A percentile compares a stretch with the other conserved stretches of the same genome.
These are phyloP conservation scores for Delichon dasypus DNA, from an alignment of 2,797 vertebrate genomes.

Conservation along the genomic window DNA sequence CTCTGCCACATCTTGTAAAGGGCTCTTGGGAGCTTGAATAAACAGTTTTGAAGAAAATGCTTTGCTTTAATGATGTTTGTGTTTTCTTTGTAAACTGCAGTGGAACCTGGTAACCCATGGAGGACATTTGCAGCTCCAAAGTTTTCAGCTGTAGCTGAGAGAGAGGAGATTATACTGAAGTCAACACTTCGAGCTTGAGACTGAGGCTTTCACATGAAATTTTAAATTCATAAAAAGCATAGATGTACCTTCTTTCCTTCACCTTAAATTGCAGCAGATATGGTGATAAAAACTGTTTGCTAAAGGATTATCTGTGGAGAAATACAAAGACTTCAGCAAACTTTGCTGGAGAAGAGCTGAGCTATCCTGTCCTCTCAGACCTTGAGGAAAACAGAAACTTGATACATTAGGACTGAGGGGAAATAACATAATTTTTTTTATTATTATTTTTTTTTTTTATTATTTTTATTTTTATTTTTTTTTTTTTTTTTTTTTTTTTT, in stretches of 20 bases:
- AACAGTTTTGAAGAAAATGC: slow-evolving; percentile 36
- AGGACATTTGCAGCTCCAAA: slow-evolving; percentile 52
- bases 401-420: not conserved
- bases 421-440: not conserved
- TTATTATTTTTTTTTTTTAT: too few species aligned
- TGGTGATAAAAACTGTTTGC: not conserved
- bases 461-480: not conserved
- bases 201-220: not conserved
- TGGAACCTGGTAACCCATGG: slow-evolving; percentile 60
- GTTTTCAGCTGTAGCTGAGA: slow-evolving; percentile 13
- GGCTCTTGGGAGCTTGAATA: slow-evolving; percentile 28
- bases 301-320: not conserved
- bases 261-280: not conserved
- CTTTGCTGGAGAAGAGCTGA: not conserved
- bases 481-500: not conserved
- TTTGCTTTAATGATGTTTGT: slow-evolving; percentile 67
- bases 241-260: not conserved
- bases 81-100: slow-evolving; percentile 67
- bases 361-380: not conserved
- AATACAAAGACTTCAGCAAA: not conserved
- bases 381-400: not conserved
- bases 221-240: not conserved
- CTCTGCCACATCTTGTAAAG: not conserved
- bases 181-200: not conserved
- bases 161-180: not conserved